A percentile compares a stretch with the other conserved stretches of the same genome.
Evolutionary conservation across 2,113 vertebrate genomes (phyloP).

Genomic region (Lates calcarifer): DNA sequence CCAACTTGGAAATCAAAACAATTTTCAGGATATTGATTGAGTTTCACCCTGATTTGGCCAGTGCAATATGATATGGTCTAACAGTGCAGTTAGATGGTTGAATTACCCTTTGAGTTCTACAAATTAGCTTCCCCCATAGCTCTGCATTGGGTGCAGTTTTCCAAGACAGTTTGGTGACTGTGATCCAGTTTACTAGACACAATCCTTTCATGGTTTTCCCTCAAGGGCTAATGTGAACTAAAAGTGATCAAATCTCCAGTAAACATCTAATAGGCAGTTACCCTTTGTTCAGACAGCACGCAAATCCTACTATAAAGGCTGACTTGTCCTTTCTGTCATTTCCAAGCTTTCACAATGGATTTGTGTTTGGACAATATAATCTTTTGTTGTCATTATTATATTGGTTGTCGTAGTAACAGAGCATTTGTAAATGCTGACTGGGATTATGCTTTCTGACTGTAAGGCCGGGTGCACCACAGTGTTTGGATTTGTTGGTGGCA

Average conservation of each 20-base stretch:
- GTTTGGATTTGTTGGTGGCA: neutral
- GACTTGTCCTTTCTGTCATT: neutral
- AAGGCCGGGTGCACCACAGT: neutral
- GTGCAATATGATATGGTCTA: too few species aligned
- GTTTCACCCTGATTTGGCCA: too few species aligned
- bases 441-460: neutral
- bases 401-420: constrained; percentile 5
- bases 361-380: constrained; percentile 21
- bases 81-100: neutral
- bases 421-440: neutral
- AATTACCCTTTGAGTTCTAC: neutral
- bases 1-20: too few species aligned
- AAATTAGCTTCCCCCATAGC: neutral
- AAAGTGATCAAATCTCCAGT: constrained; percentile 19
- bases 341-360: neutral
- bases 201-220: constrained; percentile 25
- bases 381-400: neutral
- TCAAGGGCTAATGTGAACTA: neutral
- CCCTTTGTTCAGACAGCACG: neutral
- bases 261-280: neutral
- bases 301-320: neutral
- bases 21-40: too few species aligned
- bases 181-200: neutral
- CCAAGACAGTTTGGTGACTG: constrained; percentile 1
- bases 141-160: neutral